Base-by-base conservation (phyloP, 1,140 invertebrate species). In the Nilaparvata lugens region DNA sequence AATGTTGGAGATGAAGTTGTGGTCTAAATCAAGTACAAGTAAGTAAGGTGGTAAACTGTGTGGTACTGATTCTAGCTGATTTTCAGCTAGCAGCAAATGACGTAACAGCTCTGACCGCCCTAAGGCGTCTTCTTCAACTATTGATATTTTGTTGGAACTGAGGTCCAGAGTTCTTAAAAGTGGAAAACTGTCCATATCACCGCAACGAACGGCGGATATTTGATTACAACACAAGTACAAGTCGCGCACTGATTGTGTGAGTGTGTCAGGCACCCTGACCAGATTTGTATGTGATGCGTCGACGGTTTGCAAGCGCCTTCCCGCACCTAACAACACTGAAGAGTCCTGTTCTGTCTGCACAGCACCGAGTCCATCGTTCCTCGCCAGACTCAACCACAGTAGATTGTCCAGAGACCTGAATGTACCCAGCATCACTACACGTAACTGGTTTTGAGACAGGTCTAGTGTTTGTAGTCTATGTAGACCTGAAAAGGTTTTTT, bases 101-200 rank as follows among this genome's bases (percentile, higher is more conserved):
- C 86, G 76, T 5, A 97, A 78, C 66, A 86, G 82, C 66, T 91
- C 88, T 18, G 93, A 71, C 35, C 91, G 78, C 0, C 89, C 89
- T 23, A 96, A 74, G 0, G 92, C 89, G 66, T 93, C 90, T 31
- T 95, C 89, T 72, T 94, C 91, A 5, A 97, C 81, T 2, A 81
- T 76, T 42, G 74, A 74, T 24, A 97, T 80, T 60, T 79, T 76
- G 69, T 95, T 95, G 55, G 86, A 79, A 21, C 88, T 88, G 31
- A 96, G 80, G 68, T 93, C 87, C 23, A 97, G 71, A 24, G 88
- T 78, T 62, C 86, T 85, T 9, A 96, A 72, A 16, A 93, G 73
- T 0, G 91, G 91, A 71, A 94, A 95, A 63, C 90, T 91, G 67
- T 93, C 90, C 58, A 97, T 78, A 67, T 94, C 90, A n/a, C 90